Evolutionary conservation across 2,888 invertebrate species (phyloP), one percentile per base, ranked within the genome.

Genomic region (Cryptocephalus moraei): DNA sequence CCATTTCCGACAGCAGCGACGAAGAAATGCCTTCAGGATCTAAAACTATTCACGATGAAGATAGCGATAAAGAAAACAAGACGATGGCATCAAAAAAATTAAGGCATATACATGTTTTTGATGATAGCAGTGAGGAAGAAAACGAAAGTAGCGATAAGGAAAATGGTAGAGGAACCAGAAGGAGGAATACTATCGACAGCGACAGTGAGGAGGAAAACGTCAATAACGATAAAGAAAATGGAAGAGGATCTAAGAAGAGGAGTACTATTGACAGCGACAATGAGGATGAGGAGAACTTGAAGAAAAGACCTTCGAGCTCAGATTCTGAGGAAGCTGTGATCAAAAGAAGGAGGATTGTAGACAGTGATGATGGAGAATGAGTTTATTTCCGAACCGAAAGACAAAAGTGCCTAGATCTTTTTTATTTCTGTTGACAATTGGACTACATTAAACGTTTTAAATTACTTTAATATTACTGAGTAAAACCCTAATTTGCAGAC

Each of bases 151-250:
- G 41, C 39, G 43, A 46, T 40, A 33, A 13, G 43, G 36, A 41
- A 40, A 43, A 46, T 41, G 9, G 39, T 33, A 32, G 14, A 6
- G 33, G 40, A 32, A 42, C 10, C 31, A 44, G 40, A 48, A 53
- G 49, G 32, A 61, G 53, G 46, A 57, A 62, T 63, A 58, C 44
- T 33, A 36, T 67, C 55, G 70, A 63, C 45, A 70, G 64, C 55
- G 64, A 68, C 39, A 71, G 59, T 41, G 56, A 58, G 14, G 49
- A 47, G 36, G 51, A 48, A 9, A 32, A 6, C 10, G 9, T 32
- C 14, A 32, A 39, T 3, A 33, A 8, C 9, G 9, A 10, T 31
- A 34, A 38, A 13, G 11, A 4, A 10, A 9, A 32, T 39, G 4
- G 12, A 11, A 33, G 33, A 11, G 38, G 40, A 39, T 9, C 32